Evolutionary conservation across 1,140 invertebrate genomes (phyloP).

Genomic region (Papilio xuthus): DNA sequence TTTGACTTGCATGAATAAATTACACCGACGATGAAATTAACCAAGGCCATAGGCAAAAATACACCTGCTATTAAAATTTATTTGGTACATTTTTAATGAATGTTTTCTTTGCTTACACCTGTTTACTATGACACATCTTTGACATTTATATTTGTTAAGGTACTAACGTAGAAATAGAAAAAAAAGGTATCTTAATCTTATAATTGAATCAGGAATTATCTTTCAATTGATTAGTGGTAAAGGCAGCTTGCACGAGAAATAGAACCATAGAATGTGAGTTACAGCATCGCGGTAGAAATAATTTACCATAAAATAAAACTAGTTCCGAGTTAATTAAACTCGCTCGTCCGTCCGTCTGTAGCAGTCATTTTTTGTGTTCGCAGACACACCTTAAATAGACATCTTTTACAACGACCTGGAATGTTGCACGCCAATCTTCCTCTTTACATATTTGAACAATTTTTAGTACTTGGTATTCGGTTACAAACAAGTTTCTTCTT

Average conservation of each 20-base stretch:
- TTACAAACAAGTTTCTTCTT: too few species aligned
- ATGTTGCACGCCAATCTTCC: conserved; percentile 12
- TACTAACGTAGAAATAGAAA: neutral
- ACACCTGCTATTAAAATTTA: neutral
- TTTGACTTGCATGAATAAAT: neutral
- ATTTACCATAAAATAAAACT: conserved; percentile 15
- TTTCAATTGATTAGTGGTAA: neutral
- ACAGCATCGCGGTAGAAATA: conserved; percentile 10
- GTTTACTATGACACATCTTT: neutral
- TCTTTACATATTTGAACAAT: conserved; percentile 14
- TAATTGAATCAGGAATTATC: conserved; percentile 10
- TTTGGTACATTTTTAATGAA: neutral
- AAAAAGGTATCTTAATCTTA: neutral
- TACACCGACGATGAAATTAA: neutral
- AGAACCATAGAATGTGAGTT: conserved; percentile 23
- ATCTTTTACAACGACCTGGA: neutral
- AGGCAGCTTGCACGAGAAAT: neutral
- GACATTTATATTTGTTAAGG: neutral
- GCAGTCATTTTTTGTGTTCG: conserved; percentile 2
- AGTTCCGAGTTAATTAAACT: conserved; percentile 10
- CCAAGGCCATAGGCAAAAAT: neutral
- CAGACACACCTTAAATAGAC: conserved; percentile 16
- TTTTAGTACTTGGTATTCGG: neutral
- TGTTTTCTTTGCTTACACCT: neutral
- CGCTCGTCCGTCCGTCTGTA: conserved; percentile 12